Conservation (phyloP, 2,888 invertebrate genomes). For the Macaria liturata region DNA sequence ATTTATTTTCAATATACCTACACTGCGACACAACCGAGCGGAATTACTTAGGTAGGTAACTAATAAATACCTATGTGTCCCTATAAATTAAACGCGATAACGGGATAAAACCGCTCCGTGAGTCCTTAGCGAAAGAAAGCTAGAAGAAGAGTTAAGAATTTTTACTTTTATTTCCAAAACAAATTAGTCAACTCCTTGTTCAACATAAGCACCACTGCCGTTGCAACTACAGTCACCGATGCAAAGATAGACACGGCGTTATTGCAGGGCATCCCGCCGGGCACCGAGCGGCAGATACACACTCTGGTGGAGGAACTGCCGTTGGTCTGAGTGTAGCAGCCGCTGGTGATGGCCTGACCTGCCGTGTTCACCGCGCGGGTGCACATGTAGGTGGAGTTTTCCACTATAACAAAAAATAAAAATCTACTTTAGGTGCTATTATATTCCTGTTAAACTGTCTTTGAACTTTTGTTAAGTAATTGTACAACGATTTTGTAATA, state of each 20-base stretch:
- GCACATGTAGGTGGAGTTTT: slow-evolving; percentile 88
- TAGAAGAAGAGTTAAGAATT: not conserved
- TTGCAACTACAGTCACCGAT: slow-evolving; percentile 33
- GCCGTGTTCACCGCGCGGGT: slow-evolving; percentile 81
- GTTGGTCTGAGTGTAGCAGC: slow-evolving; percentile 81
- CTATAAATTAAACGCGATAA: no score
- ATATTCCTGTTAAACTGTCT: no score
- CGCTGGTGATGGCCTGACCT: slow-evolving; percentile 75
- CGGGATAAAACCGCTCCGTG: no score
- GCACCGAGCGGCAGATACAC: slow-evolving; percentile 68
- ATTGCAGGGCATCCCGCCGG: slow-evolving; percentile 68
- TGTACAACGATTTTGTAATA: no score
- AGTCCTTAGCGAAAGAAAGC: no score
- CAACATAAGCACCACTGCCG: slow-evolving; percentile 35
- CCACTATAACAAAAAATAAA: slow-evolving; percentile 72
- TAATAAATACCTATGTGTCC: no score
- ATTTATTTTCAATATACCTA: no score
- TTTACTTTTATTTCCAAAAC: slow-evolving; percentile 4
- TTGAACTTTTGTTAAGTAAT: no score
- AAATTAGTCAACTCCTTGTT: slow-evolving; percentile 23
- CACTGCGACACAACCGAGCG: no score
- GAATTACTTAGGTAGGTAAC: no score
- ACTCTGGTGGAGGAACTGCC: slow-evolving; percentile 66
- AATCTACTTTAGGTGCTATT: no score
- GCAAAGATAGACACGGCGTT: slow-evolving; percentile 35